Evolutionary conservation across 2,113 vertebrate species (phyloP).

Genomic region (Coracopsis vasa): DNA sequence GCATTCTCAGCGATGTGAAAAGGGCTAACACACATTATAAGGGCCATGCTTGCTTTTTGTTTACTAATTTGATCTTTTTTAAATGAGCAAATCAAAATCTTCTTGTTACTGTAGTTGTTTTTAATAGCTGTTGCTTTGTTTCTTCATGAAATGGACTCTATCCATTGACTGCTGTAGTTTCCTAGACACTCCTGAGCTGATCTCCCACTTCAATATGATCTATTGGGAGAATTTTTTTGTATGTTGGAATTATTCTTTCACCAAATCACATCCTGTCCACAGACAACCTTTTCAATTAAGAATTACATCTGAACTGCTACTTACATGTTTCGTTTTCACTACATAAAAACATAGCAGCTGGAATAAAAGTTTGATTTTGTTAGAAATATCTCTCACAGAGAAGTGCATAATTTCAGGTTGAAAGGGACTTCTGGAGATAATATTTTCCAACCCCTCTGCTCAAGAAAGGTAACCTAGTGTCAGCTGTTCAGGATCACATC

Average conservation of each 20-base stretch:
- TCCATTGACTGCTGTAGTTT: background rate
- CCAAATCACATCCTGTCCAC: background rate
- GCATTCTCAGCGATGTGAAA: background rate
- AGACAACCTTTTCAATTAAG: background rate
- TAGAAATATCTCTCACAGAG: background rate
- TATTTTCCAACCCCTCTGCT: background rate
- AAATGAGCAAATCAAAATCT: background rate
- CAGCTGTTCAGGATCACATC: accelerated
- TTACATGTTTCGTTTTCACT: background rate
- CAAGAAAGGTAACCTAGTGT: background rate
- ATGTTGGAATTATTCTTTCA: background rate
- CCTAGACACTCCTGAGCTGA: background rate
- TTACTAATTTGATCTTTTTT: background rate
- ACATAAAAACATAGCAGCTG: background rate
- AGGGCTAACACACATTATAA: background rate
- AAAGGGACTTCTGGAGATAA: background rate
- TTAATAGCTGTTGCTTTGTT: background rate
- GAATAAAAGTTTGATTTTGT: background rate
- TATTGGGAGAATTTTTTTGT: background rate
- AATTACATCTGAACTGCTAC: background rate
- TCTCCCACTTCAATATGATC: background rate
- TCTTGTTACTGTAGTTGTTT: background rate
- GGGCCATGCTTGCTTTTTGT: background rate
- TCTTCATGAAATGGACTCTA: background rate
- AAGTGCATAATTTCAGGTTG: background rate